A percentile compares a stretch with the other conserved stretches of the same genome.
Evolutionary conservation across 2,888 invertebrate genomes (phyloP).

Genomic region (Alsophila aescularia): DNA sequence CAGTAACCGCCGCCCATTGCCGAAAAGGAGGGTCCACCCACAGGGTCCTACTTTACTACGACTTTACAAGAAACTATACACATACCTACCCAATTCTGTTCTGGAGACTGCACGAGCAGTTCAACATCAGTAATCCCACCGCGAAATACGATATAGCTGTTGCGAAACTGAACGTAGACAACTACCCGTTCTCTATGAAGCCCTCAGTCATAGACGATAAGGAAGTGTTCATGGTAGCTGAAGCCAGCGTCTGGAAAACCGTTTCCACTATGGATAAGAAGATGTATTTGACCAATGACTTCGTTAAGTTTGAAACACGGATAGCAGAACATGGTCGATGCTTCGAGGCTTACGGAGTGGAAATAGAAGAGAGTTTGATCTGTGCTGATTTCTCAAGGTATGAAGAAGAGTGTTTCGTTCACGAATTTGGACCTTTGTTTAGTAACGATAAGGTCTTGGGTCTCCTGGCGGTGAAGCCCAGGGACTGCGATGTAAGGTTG

Average conservation of each 20-base stretch:
- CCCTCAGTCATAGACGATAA: slow-evolving; percentile 56
- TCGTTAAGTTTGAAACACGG: slow-evolving; percentile 51
- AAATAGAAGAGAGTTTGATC: slow-evolving; percentile 58
- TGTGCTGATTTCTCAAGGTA: slow-evolving; percentile 63
- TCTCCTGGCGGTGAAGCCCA: slow-evolving; percentile 58
- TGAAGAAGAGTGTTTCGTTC: slow-evolving; percentile 69
- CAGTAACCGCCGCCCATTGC: slow-evolving; percentile 72
- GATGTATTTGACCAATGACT: slow-evolving; percentile 67
- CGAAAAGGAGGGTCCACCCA: slow-evolving; percentile 55
- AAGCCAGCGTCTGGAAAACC: slow-evolving; percentile 71
- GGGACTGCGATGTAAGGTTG: slow-evolving; percentile 58
- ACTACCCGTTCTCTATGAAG: slow-evolving; percentile 47
- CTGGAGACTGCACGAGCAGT: slow-evolving; percentile 70
- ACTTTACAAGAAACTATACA: slow-evolving; percentile 58
- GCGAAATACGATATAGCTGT: slow-evolving; percentile 68
- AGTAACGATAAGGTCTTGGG: slow-evolving; percentile 61
- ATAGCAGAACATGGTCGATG: slow-evolving; percentile 48
- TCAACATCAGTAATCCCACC: slow-evolving; percentile 44
- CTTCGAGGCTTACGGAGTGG: slow-evolving; percentile 59
- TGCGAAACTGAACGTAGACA: slow-evolving; percentile 61
- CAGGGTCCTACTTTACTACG: slow-evolving; percentile 61
- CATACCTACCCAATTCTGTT: slow-evolving; percentile 64
- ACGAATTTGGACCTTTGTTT: slow-evolving; percentile 73
- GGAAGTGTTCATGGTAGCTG: slow-evolving; percentile 28
- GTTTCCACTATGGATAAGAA: slow-evolving; percentile 67